Base-by-base conservation (phyloP, 2,797 vertebrate genomes). In the Lycodopsis pacificus region DNA sequence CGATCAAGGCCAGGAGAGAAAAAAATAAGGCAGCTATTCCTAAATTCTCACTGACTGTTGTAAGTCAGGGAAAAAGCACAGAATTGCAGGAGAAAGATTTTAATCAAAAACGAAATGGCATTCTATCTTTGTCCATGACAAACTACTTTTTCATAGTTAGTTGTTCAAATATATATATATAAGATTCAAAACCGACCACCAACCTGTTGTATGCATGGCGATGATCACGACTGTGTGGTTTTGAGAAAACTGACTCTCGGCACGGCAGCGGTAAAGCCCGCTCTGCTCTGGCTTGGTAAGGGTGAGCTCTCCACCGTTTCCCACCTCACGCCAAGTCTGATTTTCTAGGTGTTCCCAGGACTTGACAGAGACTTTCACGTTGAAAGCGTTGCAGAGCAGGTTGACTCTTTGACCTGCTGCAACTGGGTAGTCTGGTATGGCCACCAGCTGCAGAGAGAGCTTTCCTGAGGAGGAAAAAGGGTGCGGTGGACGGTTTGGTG, bases 251-350 rank as follows among this genome's bases (percentile, higher is more conserved):
- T 0, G 0, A 8, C 2, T 79, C 20, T 1, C 0, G 5, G 85
- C 82, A 0, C 0, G 0, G 76, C 94, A 95, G 12, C 15, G 42
- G 76, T 95, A 95, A n/a, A 3, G 0, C 3, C 92, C 92, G 2
- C 85, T 94, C 30, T 94, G 30, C 63, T 76, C 17, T 4, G 86
- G 82, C 42, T 82, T 2, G 5, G 77, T 84, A 54, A 95, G 86
- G 2, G 19, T 80, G 71, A 94, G 81, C 32, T 81, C 38, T 0
- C 0, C 8, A 0, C 40, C 30, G 0, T 0, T 4, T 40, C n/a
- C 46, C 49, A 76, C 67, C 0, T 1, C 0, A 12, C 6, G 8
- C 81, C 86, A 89, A 11, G 5, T 65, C 4, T 67, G 0, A 25
- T 72, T 19, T 34, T 32, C 32, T n/a, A 44, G 7, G 25, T 3